A percentile compares a stretch with the other conserved stretches of the same genome.
These are phyloP conservation scores for Cyclura pinguis DNA, from an alignment of 2,797 vertebrate genomes.

Conservation along the genomic window DNA sequence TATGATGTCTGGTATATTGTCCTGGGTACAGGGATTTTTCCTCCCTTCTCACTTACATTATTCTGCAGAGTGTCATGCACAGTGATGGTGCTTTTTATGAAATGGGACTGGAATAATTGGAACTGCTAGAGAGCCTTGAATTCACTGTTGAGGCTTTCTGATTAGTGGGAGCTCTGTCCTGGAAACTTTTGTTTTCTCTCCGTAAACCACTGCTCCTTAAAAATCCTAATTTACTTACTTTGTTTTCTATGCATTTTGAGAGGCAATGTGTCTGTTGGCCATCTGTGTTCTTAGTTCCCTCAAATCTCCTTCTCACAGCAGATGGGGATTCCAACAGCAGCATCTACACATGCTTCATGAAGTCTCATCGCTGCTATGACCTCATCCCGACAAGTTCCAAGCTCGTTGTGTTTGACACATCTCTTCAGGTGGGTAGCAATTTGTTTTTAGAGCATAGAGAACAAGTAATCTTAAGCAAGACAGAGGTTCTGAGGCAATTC, in stretches of 20 bases:
- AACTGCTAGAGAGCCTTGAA: background rate
- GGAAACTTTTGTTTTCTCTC: background rate
- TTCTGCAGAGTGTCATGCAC: background rate
- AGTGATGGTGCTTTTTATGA: background rate
- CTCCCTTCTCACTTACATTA: background rate
- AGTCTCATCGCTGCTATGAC: conserved; percentile 96
- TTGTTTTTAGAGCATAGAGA: background rate
- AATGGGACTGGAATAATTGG: too few relatives aligned
- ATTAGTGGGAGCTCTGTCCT: background rate
- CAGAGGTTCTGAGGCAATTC: background rate
- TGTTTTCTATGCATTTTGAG: background rate
- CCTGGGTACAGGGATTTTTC: background rate
- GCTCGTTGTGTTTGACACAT: conserved; percentile 96
- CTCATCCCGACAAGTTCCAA: conserved; percentile 98
- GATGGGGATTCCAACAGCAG: conserved; percentile 83
- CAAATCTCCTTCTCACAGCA: conserved; percentile 19
- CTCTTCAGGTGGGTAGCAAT: conserved; percentile 87
- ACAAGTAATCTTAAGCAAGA: background rate
- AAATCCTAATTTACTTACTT: background rate
- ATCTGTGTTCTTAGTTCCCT: conserved; percentile 10
- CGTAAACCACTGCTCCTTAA: background rate
- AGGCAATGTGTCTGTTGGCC: conserved; percentile 34
- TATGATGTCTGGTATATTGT: background rate
- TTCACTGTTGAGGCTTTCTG: background rate
- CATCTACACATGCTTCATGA: conserved; percentile 96